These are phyloP conservation scores for Epinephelus fuscoguttatus DNA, from an alignment of 2,113 vertebrate species.

Conservation along the genomic window DNA sequence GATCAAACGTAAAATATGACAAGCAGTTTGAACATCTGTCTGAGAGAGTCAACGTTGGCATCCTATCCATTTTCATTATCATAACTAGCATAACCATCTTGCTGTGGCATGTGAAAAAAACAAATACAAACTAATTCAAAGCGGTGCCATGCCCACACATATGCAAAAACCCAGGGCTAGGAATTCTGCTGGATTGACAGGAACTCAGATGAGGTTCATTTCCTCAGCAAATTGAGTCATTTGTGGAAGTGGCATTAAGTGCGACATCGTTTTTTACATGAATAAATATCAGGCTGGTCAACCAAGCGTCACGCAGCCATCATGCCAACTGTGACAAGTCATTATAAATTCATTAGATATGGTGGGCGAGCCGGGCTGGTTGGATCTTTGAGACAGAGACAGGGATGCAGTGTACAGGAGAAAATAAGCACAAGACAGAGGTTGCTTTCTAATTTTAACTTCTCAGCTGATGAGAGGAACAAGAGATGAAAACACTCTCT, in stretches of 20 bases:
- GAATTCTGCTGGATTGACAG: slow-evolving; percentile 67
- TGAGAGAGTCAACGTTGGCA: not conserved
- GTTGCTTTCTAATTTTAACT: slow-evolving; percentile 73
- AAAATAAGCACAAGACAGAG: slow-evolving; percentile 52
- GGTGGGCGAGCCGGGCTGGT: slow-evolving; percentile 9
- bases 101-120: slow-evolving; percentile 6
- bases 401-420: not conserved
- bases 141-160: not conserved
- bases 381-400: slow-evolving; percentile 11
- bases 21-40: slow-evolving; percentile 32
- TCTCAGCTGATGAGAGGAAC: slow-evolving; percentile 49
- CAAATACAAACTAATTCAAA: slow-evolving; percentile 21
- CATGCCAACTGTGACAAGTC: slow-evolving; percentile 62
- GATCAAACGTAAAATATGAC: slow-evolving; percentile 27
- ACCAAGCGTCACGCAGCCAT: slow-evolving; percentile 55
- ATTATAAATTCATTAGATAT: slow-evolving; percentile 72
- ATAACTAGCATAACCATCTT: not conserved
- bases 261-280: slow-evolving; percentile 70
- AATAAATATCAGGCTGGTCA: slow-evolving; percentile 76
- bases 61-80: not conserved
- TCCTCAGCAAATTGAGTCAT: slow-evolving; percentile 76
- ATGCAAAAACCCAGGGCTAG: slow-evolving; percentile 10
- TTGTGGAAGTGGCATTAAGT: slow-evolving; percentile 70
- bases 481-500: slow-evolving; percentile 45
- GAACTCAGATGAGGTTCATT: slow-evolving; percentile 72